Base-by-base conservation (phyloP, 2,113 vertebrate genomes). In the Hippocampus comes region DNA sequence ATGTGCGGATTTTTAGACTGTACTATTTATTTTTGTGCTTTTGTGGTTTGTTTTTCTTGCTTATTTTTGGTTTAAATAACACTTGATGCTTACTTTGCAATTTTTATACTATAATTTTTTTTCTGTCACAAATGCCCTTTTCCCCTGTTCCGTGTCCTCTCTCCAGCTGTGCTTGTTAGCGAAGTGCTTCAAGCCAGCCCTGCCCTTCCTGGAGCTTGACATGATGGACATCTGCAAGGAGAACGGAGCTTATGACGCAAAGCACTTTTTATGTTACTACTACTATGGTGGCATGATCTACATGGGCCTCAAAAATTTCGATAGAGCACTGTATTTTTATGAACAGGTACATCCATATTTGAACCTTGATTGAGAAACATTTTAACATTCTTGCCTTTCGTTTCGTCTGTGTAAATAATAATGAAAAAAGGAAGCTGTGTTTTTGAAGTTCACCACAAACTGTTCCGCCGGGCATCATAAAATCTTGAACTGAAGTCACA, bases 221-320 rank as follows among this genome's bases (percentile, higher is more conserved):
- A 99, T 99, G 96, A 98, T 98, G 95, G 97, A 99, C 91, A 99
- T 99, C 89, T 99, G 97, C 91, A 99, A 99, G 90, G 97, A 99
- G 89, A 99, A 99, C 23, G 97, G 97, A 63, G 96, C 97, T 60
- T 99, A 97, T n/a, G 97, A 99, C 72, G 96, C 97, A 71, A 99
- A 96, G 93, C 97, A 98, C 93, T 99, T 99, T 93, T 90, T 99
- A 88, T 99, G 96, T 92, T 99, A 97, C 88, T 99, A 98, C 91
- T 99, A 99, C 85, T 99, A 99, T 41, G 97, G 96, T 60, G 97
- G 97, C 67, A 98, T 99, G 97, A 97, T 99, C 93, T 99, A 98
- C 91, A 99, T 96, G n/a, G 97, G 97, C 78, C 94, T 99, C 79
- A 99, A 99, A 94, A 96, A 98, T 91, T 98, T 98, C 70, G 97